Base-by-base conservation (phyloP, 2,113 vertebrate species). In the Chaetorhynchus papuensis region DNA sequence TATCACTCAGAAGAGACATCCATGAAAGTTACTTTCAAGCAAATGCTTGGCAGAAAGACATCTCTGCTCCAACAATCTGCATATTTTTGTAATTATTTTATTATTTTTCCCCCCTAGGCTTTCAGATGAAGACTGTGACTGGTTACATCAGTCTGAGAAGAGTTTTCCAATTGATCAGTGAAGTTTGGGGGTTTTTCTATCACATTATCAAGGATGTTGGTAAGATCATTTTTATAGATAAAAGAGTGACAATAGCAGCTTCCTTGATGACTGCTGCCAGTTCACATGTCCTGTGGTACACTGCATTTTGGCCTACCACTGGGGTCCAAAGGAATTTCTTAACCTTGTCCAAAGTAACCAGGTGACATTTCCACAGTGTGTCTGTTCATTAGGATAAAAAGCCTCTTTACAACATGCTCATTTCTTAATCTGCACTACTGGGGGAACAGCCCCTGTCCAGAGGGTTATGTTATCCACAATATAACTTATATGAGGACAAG, bases 371-470 rank as follows among this genome's bases (percentile, higher is more conserved):
- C 71, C 41, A 49, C 16, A 61, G 12, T 33, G 4, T 52, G 92
- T 78, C 54, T 61, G 6, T 45, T 83, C 17, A 56, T 49, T 49
- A 75, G 50, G 8, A 57, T 63, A 7, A 11, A 53, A 83, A 93
- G 16, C 4, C 8, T 64, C 31, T 35, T 86, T 28, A 54, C 15
- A 59, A 5, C 9, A 23, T 21, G 27, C 2, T 45, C 31, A 54
- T 63, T 61, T 54, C 30, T 33, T 68, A 4, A 14, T 33, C 23
- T 71, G 15, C 1, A 1, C 17, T 65, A 10, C 0, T 63, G 13
- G 8, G 20, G 54, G 10, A 72, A 21, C 75, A 65, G 17, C 3
- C 6, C 3, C 8, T 13, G 18, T 37, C 26, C 33, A 65, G 23
- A 37, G 26, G 45, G 11, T 60, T 52, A 4, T 13, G 18, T 53